Base-by-base conservation (phyloP, 2,797 vertebrate species). In the Pseudopleuronectes americanus region DNA sequence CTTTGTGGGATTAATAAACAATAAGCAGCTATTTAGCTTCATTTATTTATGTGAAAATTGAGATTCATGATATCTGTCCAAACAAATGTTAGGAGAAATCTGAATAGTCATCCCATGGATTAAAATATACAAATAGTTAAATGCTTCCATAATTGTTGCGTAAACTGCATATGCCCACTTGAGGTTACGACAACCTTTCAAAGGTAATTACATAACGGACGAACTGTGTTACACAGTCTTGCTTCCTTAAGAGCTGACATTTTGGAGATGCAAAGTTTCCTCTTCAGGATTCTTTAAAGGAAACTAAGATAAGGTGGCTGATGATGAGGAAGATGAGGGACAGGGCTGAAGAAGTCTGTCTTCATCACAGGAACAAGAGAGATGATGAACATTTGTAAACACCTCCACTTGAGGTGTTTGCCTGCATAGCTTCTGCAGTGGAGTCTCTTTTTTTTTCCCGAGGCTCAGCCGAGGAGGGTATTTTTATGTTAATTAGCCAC, bases 401-500 rank as follows among this genome's bases (percentile, higher is more conserved):
- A 10, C 36, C 45, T 63, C 56, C 33, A 61, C 69, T 73, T 84
- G 74, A 81, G 68, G 76, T 79, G 72, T 61, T 66, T 62, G 58
- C 59, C 64, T n/a, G 76, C 48, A 73, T 19, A 64, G 51, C 47
- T 79, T 70, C 57, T 38, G 36, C 57, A 79, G 33, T 48, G 33
- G 13, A 73, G 49, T 64, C 24, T 79, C 53, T 38, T 74, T 38
- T 74, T 73, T 53, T 6, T 43, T 4, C 26, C 26, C 53, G 28
- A 36, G 75, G 62, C 38, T 66, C 4, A 47, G 57, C 61, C 79
- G 60, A 90, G 81, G 69, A 81, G 49, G 60, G 65, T 75, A 74
- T 85, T 89, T 88, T 81, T 71, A 85, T 84, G 79, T 81, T 89
- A 91, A 91, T 91, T 88, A 75, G 52, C 71, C 81, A 76, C 71